phyloP scores from a whole-genome alignment of 2,113 vertebrate species.

The Morone saxatilis region DNA sequence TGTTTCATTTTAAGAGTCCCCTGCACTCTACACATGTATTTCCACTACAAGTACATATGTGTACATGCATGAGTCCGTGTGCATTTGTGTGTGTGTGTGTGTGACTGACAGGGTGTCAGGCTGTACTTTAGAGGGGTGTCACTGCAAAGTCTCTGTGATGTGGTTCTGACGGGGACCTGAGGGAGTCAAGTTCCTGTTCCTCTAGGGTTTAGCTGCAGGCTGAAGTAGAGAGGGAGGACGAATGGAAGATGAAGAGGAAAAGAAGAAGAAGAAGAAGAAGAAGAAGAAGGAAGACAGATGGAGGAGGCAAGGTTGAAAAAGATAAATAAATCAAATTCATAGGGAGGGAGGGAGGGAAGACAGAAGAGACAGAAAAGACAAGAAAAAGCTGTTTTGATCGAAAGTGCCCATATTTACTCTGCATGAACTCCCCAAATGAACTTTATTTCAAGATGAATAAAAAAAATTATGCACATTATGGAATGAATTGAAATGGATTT shows the following conservation, averaged over 20 bases:
- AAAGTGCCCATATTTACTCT: conserved; percentile 46
- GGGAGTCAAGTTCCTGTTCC: conserved; percentile 28
- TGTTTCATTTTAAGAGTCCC: conserved; percentile 5
- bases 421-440: conserved; percentile 41
- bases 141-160: conserved; percentile 50
- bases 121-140: conserved; percentile 34
- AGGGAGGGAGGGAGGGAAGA: background rate
- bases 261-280: background rate
- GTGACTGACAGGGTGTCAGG: conserved; percentile 51
- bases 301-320: conserved; percentile 29
- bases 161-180: conserved; percentile 44
- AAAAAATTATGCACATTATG: background rate
- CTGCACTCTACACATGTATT: background rate
- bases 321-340: conserved; percentile 15
- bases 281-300: conserved; percentile 11
- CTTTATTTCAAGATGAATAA: conserved; percentile 47
- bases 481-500: conserved; percentile 51
- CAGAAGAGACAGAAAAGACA: conserved; percentile 14
- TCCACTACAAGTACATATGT: background rate
- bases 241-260: no score
- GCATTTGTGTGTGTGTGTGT: background rate
- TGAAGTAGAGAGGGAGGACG: conserved; percentile 4
- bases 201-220: conserved; percentile 53
- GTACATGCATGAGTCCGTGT: background rate
- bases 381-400: conserved; percentile 39